Conservation (phyloP, 2,797 vertebrate species). For the Oreochromis grahami region DNA sequence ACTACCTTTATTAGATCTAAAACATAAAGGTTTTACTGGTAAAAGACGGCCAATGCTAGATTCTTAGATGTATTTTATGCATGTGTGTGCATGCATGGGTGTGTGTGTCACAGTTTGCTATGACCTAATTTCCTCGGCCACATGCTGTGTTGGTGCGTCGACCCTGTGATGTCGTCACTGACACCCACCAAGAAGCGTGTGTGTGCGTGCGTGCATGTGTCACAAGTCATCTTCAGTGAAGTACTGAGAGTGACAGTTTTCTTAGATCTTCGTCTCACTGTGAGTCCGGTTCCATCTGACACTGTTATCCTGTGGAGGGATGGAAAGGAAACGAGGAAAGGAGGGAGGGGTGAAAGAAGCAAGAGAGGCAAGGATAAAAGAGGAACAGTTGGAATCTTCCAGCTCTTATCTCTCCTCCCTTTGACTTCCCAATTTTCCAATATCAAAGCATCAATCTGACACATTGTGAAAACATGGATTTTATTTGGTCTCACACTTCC, state of each 20-base stretch:
- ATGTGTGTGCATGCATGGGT: neutral
- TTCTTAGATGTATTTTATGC: conserved; percentile 9
- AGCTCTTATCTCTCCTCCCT: conserved; percentile 11
- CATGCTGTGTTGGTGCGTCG: conserved; percentile 48
- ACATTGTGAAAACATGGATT: conserved; percentile 21
- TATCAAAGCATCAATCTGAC: conserved; percentile 53
- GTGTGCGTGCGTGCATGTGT: neutral
- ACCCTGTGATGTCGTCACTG: conserved; percentile 48
- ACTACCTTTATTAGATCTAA: neutral
- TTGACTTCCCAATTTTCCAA: conserved; percentile 39
- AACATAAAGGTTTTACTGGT: neutral
- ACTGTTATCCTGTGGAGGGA: conserved; percentile 34
- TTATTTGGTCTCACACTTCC: neutral
- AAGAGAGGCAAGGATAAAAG: conserved; percentile 31
- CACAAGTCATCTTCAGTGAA: conserved; percentile 38
- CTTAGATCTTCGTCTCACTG: conserved; percentile 58
- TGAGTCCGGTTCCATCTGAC: conserved; percentile 56
- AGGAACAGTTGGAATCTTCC: conserved; percentile 59
- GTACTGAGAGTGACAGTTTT: conserved; percentile 45
- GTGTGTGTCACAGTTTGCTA: conserved; percentile 5
- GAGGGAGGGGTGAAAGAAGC: conserved; percentile 9
- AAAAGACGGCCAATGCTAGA: conserved; percentile 13
- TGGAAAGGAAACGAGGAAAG: conserved; percentile 37
- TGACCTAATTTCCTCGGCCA: conserved; percentile 61
- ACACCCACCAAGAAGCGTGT: conserved; percentile 15